Percentiles rank a stretch among this genome's conserved stretches.
phyloP scores from a whole-genome alignment of 2,113 vertebrate genomes.

The Misgurnus anguillicaudatus region DNA sequence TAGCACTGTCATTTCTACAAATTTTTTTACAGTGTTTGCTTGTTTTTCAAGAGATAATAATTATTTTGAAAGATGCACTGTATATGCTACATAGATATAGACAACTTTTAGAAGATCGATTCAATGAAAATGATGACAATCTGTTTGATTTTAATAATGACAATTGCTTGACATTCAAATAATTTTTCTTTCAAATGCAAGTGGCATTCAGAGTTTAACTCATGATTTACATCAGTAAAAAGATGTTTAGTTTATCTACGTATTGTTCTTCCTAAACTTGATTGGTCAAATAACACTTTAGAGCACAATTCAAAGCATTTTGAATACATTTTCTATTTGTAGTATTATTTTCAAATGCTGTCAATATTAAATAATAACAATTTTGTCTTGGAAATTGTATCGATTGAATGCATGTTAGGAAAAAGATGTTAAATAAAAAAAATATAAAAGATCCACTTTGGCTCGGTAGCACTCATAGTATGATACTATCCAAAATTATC shows the following conservation, averaged over 20 bases:
- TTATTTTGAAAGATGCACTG: not conserved
- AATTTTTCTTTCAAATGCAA: not conserved
- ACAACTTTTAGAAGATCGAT: not conserved
- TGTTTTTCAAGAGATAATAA: not conserved
- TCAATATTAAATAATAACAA: conserved; percentile 6
- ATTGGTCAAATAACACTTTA: not conserved
- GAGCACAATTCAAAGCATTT: too few relatives aligned
- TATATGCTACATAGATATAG: not conserved
- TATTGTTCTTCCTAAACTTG: not conserved
- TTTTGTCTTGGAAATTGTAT: conserved; percentile 7
- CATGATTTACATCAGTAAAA: not conserved
- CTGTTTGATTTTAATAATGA: too few relatives aligned
- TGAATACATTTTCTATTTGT: too few relatives aligned
- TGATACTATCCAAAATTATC: too few relatives aligned
- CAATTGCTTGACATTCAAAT: not conserved
- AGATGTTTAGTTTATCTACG: not conserved
- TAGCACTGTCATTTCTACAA: too few relatives aligned
- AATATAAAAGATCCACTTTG: not conserved
- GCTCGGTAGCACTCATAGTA: too few relatives aligned
- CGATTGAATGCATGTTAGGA: conserved; percentile 41
- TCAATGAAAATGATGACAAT: not conserved
- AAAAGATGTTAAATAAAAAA: conserved; percentile 8
- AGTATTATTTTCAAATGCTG: conserved; percentile 2
- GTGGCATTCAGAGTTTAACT: conserved; percentile 3
- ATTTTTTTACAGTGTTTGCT: too few relatives aligned